Base-by-base conservation (phyloP, 2,888 invertebrate genomes). In the Acrobasis consociella region DNA sequence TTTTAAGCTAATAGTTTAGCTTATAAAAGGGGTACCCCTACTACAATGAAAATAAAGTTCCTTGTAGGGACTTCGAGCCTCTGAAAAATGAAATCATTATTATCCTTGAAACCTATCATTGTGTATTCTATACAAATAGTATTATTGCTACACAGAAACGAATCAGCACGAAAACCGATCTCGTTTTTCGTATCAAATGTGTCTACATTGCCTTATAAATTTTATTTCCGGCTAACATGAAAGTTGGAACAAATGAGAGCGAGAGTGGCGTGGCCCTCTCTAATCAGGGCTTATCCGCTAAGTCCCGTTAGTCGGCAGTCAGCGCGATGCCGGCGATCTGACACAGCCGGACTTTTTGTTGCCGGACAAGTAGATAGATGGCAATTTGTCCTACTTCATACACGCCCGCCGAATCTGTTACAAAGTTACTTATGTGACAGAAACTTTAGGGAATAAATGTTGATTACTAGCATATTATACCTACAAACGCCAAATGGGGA, bases 271-370 rank as follows among this genome's bases (percentile, higher is more conserved):
- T 74, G 75, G 74, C 73, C 78, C 81, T 74, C 73, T 71, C 77
- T 84, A 85, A 84, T 84, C 84, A 75, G 72, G 80, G 83, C 82
- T 85, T 81, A 85, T 82, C 82, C 74, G 77, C 75, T 81, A 79
- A 77, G 76, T 74, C 77, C 76, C 73, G 76, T 78, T 75, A 76
- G 77, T 69, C 72, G 74, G 74, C 69, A 65, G 59, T 68, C 69
- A 63, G 59, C 60, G 63, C 67, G 69, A 70, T 70, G 70, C 70
- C 67, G 65, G 65, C 65, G 64, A 58, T 63, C 60, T 64, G 64
- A 64, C 66, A 66, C 62, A 58, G 15, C 58, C 49, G 49, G 62
- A 64, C 62, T 66, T 66, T 66, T 64, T 64, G 64, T 53, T 50
- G 56, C 58, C 55, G 58, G 58, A 62, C 37, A 64, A 60, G 62